Evolutionary conservation across 30 jellyfish, hydroid and myxozoan genomes (phyloP).

Genomic region (Chrysaora quinquecirrha): DNA sequence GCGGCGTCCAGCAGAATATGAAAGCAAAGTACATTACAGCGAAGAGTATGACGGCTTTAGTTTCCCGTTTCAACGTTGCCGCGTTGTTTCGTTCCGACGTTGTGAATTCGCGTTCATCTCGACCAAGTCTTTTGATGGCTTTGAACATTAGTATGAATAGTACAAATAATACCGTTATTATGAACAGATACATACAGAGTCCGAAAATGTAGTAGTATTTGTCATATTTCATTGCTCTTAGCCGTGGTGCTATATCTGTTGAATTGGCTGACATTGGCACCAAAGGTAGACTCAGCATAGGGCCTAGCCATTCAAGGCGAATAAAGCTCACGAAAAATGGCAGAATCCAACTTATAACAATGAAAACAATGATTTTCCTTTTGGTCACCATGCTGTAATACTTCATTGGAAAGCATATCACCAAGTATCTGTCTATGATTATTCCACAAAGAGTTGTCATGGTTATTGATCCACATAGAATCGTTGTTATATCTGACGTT

Average conservation of each 20-base stretch:
- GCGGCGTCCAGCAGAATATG: conserved; percentile 75
- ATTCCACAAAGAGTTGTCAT: conserved; percentile 63
- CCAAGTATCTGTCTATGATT: conserved; percentile 46
- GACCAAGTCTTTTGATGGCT: conserved; percentile 60
- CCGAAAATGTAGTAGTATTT: conserved; percentile 32
- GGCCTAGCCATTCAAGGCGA: conserved; percentile 64
- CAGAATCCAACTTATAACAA: conserved; percentile 50
- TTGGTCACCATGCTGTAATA: conserved; percentile 59
- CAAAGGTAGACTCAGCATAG: conserved; percentile 7
- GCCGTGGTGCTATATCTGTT: not conserved
- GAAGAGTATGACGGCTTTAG: conserved; percentile 53
- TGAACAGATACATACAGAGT: conserved; percentile 22
- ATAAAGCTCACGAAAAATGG: conserved; percentile 41
- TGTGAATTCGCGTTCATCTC: conserved; percentile 61
- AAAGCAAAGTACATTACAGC: conserved; percentile 61
- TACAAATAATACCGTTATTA: conserved; percentile 27
- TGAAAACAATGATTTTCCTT: conserved; percentile 41
- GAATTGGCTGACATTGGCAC: not conserved
- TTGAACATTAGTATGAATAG: conserved; percentile 60
- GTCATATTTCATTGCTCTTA: conserved; percentile 17
- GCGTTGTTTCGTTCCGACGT: conserved; percentile 36
- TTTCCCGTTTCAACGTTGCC: conserved; percentile 52
- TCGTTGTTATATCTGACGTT: conserved; percentile 54
- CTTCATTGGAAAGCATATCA: conserved; percentile 49
- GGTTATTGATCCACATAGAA: conserved; percentile 52